These are phyloP conservation scores for Pseudocheirus occidentalis DNA, from an alignment of 2,797 vertebrate genomes.

Conservation along the genomic window DNA sequence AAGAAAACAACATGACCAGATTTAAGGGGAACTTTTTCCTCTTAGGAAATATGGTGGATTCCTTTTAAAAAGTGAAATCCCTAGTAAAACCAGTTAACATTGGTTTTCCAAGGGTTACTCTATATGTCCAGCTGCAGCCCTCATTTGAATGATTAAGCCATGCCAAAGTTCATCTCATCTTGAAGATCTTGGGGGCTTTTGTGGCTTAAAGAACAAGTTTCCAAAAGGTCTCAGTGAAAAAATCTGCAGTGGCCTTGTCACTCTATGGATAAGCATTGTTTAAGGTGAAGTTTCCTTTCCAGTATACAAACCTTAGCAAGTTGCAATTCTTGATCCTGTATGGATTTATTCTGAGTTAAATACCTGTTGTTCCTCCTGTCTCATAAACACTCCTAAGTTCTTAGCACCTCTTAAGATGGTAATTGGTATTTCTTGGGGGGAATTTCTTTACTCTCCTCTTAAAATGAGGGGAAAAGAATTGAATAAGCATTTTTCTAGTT, in stretches of 20 bases:
- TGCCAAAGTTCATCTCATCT: background rate
- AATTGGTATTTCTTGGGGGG: background rate
- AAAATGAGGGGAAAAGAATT: background rate
- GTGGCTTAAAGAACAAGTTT: slow-evolving; percentile 15
- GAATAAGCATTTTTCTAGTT: background rate
- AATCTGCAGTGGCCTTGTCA: background rate
- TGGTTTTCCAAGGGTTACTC: background rate
- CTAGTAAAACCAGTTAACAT: background rate
- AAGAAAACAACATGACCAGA: background rate
- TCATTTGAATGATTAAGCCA: background rate
- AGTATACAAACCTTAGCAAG: background rate
- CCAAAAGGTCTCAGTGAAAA: slow-evolving; percentile 7
- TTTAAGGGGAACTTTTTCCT: background rate
- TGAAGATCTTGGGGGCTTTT: background rate
- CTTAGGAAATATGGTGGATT: background rate
- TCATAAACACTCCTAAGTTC: background rate
- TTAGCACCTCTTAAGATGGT: background rate
- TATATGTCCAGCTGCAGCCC: background rate
- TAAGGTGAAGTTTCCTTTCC: background rate
- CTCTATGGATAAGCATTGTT: background rate
- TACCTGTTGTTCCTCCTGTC: background rate
- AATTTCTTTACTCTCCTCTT: background rate
- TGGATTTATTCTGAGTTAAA: background rate
- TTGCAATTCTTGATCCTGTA: background rate
- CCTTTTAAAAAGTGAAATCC: slow-evolving; percentile 28